phyloP scores from a whole-genome alignment of 2,797 vertebrate species.

The Tenualosa ilisha region DNA sequence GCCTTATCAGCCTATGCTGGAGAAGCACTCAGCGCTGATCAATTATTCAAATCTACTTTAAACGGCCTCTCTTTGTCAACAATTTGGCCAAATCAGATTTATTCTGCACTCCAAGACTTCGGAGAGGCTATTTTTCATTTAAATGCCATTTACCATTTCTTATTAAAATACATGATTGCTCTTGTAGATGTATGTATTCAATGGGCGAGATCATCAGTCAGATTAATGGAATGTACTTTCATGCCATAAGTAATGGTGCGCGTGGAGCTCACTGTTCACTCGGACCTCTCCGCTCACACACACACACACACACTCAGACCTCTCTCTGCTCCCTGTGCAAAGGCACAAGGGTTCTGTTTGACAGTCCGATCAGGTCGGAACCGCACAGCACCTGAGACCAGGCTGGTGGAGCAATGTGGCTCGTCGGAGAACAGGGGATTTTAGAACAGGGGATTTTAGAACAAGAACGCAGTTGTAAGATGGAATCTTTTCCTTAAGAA shows the following conservation, averaged over 20 bases:
- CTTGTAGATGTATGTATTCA: constrained; percentile 81
- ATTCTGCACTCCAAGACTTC: constrained; percentile 73
- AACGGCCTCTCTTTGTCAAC: constrained; percentile 69
- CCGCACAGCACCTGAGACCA: background rate
- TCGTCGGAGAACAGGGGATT: background rate
- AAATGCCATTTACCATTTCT: constrained; percentile 80
- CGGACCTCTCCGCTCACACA: background rate
- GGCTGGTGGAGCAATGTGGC: background rate
- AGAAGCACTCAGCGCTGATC: constrained; percentile 72
- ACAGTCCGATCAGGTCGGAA: background rate
- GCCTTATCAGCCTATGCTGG: constrained; percentile 71
- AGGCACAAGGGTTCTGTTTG: background rate
- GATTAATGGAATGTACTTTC: constrained; percentile 81
- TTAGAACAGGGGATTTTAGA: too few relatives aligned
- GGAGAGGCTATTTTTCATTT: constrained; percentile 80
- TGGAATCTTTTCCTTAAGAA: background rate
- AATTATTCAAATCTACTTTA: constrained; percentile 82
- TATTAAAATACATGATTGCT: constrained; percentile 86
- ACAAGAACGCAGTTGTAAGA: background rate
- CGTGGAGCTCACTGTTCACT: background rate
- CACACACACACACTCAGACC: background rate
- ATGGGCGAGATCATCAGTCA: constrained; percentile 83
- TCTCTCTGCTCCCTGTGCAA: background rate
- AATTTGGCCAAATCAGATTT: constrained; percentile 75
- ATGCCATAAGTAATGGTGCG: constrained; percentile 59